phyloP scores from a whole-genome alignment of 2,797 vertebrate species.

The Malurus splendens region DNA sequence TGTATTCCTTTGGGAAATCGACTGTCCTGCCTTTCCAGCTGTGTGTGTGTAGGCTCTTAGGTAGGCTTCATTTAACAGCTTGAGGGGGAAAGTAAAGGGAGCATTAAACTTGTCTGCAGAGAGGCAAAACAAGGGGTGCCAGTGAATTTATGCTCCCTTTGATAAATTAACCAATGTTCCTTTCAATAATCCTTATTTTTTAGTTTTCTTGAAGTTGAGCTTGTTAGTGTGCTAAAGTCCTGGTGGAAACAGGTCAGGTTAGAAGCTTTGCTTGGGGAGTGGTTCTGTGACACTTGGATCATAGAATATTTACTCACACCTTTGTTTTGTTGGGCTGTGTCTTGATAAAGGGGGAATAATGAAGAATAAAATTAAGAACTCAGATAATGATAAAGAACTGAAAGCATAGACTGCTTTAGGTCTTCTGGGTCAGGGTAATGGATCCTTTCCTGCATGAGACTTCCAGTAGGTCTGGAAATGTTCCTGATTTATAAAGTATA shows the following conservation, averaged over 20 bases:
- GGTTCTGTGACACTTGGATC: background rate
- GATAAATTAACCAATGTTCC: constrained; percentile 1
- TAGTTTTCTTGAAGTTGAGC: background rate
- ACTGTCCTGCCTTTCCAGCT: constrained; percentile 11
- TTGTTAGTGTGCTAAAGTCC: background rate
- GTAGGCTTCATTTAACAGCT: constrained; percentile 8
- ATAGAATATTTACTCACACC: background rate
- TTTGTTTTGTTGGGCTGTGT: background rate
- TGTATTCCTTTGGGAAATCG: constrained; percentile 13
- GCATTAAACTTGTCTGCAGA: background rate
- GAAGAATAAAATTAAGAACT: background rate
- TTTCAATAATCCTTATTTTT: background rate
- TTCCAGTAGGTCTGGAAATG: background rate
- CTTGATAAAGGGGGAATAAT: background rate
- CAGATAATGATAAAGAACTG: background rate
- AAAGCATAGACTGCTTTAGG: background rate
- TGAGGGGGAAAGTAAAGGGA: background rate
- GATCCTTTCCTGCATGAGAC: background rate
- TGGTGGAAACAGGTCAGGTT: background rate
- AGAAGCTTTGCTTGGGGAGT: background rate
- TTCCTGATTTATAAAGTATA: background rate
- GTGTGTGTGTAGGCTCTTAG: background rate
- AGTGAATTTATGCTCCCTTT: constrained; percentile 4
- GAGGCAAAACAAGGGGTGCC: constrained; percentile 5
- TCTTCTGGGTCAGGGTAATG: background rate